Evolutionary conservation across 1,140 invertebrate genomes (phyloP).

Genomic region (Drosophila ogumai): DNA sequence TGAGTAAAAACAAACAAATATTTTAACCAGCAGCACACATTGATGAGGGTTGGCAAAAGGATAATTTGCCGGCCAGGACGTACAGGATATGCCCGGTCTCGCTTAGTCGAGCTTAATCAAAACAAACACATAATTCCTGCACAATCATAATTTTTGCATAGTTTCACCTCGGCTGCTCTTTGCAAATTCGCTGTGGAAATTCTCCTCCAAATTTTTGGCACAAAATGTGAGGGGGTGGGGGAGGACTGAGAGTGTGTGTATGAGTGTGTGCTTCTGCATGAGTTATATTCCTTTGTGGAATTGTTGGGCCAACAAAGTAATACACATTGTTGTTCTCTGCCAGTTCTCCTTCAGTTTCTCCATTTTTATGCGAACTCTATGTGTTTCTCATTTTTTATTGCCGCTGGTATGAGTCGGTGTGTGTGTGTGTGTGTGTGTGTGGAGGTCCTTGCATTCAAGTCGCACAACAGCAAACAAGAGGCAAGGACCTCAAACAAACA

Average conservation of each 20-base stretch:
- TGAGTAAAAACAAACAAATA: constrained; percentile 54
- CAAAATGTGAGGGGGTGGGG: constrained; percentile 3
- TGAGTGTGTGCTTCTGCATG: constrained; percentile 38
- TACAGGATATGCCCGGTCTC: constrained; percentile 25
- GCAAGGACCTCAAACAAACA: constrained; percentile 54
- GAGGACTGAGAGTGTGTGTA: background rate
- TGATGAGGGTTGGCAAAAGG: constrained; percentile 60
- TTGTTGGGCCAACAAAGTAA: constrained; percentile 50
- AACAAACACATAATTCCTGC: constrained; percentile 75
- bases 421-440: constrained; percentile 12
- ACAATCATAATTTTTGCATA: constrained; percentile 65
- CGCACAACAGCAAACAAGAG: constrained; percentile 48
- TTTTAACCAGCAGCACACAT: constrained; percentile 39
- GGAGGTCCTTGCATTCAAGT: constrained; percentile 59
- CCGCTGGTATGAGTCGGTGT: constrained; percentile 29
- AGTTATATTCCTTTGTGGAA: constrained; percentile 61
- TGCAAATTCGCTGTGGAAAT: constrained; percentile 26
- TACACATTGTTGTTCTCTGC: constrained; percentile 40
- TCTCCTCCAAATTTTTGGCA: constrained; percentile 37
- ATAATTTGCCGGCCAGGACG: constrained; percentile 15
- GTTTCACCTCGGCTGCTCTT: constrained; percentile 32
- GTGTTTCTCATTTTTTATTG: constrained; percentile 64
- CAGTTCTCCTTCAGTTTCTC: constrained; percentile 21
- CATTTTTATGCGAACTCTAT: constrained; percentile 50
- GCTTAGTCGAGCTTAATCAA: constrained; percentile 61